Percentiles rank a stretch among this genome's conserved stretches.
Evolutionary conservation across 1,140 invertebrate genomes (phyloP).

Genomic region (Camponotus vicinus): DNA sequence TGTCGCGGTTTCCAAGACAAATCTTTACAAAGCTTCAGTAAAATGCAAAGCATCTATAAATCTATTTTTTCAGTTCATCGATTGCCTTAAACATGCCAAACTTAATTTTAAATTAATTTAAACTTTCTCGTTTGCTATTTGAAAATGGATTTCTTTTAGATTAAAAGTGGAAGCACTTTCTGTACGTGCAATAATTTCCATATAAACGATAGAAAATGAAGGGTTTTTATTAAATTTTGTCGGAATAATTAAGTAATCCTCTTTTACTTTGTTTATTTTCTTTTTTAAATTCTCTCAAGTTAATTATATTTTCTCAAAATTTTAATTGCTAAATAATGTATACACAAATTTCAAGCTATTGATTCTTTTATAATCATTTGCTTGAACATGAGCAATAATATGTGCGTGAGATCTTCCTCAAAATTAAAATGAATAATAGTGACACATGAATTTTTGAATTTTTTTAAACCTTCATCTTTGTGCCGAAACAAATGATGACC

Average conservation of each 20-base stretch:
- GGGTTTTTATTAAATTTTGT: background rate
- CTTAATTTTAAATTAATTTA: slow-evolving; percentile 9
- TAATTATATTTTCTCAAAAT: background rate
- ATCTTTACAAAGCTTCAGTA: background rate
- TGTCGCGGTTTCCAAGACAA: slow-evolving; percentile 1
- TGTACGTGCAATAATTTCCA: background rate
- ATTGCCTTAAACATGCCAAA: background rate
- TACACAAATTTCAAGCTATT: background rate
- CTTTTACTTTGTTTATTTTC: background rate
- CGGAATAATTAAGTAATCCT: background rate
- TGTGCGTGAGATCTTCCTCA: too few species aligned
- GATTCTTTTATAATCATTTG: background rate
- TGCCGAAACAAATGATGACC: background rate
- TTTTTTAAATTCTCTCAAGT: background rate
- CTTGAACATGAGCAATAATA: background rate
- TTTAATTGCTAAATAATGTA: slow-evolving; percentile 14
- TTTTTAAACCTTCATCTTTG: slow-evolving; percentile 6
- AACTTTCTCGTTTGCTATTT: background rate
- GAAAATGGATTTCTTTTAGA: background rate
- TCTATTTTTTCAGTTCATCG: background rate
- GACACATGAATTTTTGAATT: slow-evolving; percentile 31
- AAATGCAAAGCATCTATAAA: background rate
- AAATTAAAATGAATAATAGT: slow-evolving; percentile 1
- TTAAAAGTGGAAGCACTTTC: background rate
- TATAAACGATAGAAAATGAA: background rate